Base-by-base conservation (phyloP, 2,113 vertebrate genomes). In the Chloebia gouldiae region DNA sequence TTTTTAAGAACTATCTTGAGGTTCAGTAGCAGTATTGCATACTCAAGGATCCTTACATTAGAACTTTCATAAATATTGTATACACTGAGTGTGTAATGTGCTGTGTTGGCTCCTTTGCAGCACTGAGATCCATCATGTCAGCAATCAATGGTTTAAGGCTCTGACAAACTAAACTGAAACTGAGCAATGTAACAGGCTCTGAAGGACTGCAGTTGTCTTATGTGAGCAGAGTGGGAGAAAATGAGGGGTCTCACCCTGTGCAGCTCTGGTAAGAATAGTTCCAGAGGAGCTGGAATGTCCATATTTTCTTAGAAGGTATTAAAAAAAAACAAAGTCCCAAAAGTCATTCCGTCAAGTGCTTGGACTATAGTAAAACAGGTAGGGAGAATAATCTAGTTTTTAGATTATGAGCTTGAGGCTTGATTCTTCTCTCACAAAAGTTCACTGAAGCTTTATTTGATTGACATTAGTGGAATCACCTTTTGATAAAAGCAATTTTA, bases 21-120 rank as follows among this genome's bases (percentile, higher is more conserved):
- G 72, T 50, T 59, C 7, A 87, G 40, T 5, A 76, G 40, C 68
- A 69, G 54, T 70, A 86, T 14, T 76, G 84, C 61, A 75, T 40
- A 69, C 56, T 85, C 56, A 83, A 57, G 37, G 40, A 69, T 88
- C 10, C 57, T 91, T 78, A 35, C 72, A 80, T 68, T 24, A 64
- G 54, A 75, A 86, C 51, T 65, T 91, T 61, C 65, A 86, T 92
- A 88, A 94, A 87, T 88, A 88, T 35, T 97, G 49, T 18, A 94
- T 88, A 35, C 49, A 37, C 47, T 33, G 53, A 54, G 61, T 42
- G 40, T 77, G 49, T n/a, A 71, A 66, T 57, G 73, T 81, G 86
- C 81, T 94, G 81, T 7, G 11, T 33, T 51, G 65, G 68, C 82
- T 95, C 88, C 73, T 92, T 47, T 78, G 86, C 39, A 96, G 77